Evolutionary conservation across 2,888 invertebrate species (phyloP).

Genomic region (Exocentrus adspersus): DNA sequence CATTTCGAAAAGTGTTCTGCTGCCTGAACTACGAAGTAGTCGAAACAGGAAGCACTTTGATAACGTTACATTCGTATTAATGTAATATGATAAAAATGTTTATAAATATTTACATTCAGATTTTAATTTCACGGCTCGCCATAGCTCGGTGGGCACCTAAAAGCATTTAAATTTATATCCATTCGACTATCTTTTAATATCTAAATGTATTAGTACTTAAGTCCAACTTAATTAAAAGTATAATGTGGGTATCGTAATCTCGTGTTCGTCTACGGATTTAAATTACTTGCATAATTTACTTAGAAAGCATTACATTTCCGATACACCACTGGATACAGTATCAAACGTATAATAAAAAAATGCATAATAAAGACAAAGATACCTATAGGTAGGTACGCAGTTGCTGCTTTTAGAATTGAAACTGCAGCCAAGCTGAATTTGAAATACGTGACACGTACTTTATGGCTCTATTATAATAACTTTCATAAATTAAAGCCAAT

Average conservation of each 20-base stretch:
- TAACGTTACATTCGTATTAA: slow-evolving; percentile 1
- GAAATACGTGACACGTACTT: not conserved
- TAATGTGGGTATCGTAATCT: not conserved
- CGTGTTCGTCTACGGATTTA: too few species aligned
- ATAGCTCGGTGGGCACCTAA: slow-evolving; percentile 12
- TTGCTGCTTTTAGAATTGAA: not conserved
- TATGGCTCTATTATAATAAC: not conserved
- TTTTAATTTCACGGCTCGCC: not conserved
- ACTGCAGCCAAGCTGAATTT: not conserved
- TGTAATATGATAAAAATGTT: not conserved
- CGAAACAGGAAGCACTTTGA: slow-evolving; percentile 31
- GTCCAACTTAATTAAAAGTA: not conserved
- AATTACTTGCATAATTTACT: too few species aligned
- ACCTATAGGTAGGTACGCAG: too few species aligned
- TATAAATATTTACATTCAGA: slow-evolving; percentile 10
- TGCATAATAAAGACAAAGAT: too few species aligned
- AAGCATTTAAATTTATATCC: slow-evolving; percentile 4
- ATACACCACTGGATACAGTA: too few species aligned
- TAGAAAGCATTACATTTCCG: too few species aligned
- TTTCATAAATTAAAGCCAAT: slow-evolving; percentile 20
- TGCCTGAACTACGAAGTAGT: slow-evolving; percentile 30
- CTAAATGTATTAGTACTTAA: not conserved
- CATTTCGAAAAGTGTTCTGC: slow-evolving; percentile 26
- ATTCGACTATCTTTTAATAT: not conserved
- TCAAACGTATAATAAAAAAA: too few species aligned